Base-by-base conservation (phyloP, 2,113 vertebrate genomes). In the Nothoprocta pentlandii region DNA sequence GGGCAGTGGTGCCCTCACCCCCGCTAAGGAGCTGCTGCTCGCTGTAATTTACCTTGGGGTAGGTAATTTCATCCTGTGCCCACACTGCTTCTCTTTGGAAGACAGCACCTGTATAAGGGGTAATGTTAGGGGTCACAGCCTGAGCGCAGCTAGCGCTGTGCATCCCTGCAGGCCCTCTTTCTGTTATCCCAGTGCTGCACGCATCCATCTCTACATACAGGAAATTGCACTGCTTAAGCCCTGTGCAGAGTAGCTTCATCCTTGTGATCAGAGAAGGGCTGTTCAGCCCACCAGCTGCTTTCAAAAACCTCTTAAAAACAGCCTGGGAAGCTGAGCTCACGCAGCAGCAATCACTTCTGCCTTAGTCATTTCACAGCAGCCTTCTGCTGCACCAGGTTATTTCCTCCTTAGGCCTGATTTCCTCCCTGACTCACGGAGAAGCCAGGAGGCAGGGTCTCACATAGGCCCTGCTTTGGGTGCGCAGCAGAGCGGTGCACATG, bases 351-450 rank as follows among this genome's bases (percentile, higher is more conserved):
- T 76, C 88, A 41, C 49, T 49, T 89, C 59, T 0, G 2, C 54
- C 85, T 78, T 81, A 49, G 44, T 95, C 5, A 21, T 92, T 92
- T 87, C 87, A 87, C 59, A 85, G 63, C 54, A 76, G 30, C 53
- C 26, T 82, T 19, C 54, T 79, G 28, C 21, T 76, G 12, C 1
- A 5, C 32, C 20, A 53, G 47, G 14, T 64, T 81, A 69, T 80
- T 92, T 84, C 92, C 86, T 69, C 75, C 53, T 71, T 76, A 49
- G 32, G 16, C 30, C 6, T 94, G 81, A 83, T 90, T 75, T 93
- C 5, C 51, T 87, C 3, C 30, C 61, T 81, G 46, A 68, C 25
- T 68, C 22, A 9, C 67, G 62, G 51, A 70, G 49, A 34, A 85
- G 44, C 42, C 32, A 62, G 54, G 36, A 86, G 63, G 7, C 21